Evolutionary conservation across 2,113 vertebrate species (phyloP), one percentile per base, ranked within the genome.

Genomic region (Takifugu bimaculatus): DNA sequence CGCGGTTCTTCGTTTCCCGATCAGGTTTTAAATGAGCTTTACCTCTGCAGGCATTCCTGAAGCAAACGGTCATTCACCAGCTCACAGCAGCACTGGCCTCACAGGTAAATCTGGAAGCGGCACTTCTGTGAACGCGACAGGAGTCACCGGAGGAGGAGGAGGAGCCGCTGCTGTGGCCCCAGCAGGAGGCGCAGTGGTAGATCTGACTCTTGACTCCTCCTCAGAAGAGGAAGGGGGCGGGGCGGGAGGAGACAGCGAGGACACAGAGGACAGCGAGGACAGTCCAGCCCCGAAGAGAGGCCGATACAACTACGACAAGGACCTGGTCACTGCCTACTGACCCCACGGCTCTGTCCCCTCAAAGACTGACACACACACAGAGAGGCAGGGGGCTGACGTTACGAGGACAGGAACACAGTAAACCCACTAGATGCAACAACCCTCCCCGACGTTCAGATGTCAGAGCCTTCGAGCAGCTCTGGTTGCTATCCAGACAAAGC

Each of bases 241-340:
- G 6, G 94, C 93, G 50, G 89, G 80, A 0, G 92, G 87, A 0
- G 96, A 97, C n/a, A 96, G 95, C 0, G 95, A 98, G 4, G 96
- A 98, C 62, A 95, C 95, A 0, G 95, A 97, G 9, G 95, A 97
- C 0, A 95, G 95, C 4, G 91, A 94, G 0, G 93, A 93, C 53
- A 95, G 93, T 67, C 93, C 95, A 32, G 87, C 93, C 64, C 92
- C 93, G 20, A 98, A 98, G 81, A 92, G 91, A 69, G 88, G 95
- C 53, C 92, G 94, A 88, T 96, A 96, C 87, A 91, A 94, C 70
- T 97, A 94, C 0, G 94, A 94, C 87, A 98, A 98, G 85, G 96
- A 94, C 87, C 89, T 98, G 80, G 94, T 98, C 78, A 96, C 96
- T 14, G 96, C 96, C 71, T 98, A 96, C 93, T 98, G 96, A 97